Evolutionary conservation across 2,797 vertebrate genomes (phyloP), one percentile per base, ranked within the genome.

Genomic region (Halcyon chelicuti): DNA sequence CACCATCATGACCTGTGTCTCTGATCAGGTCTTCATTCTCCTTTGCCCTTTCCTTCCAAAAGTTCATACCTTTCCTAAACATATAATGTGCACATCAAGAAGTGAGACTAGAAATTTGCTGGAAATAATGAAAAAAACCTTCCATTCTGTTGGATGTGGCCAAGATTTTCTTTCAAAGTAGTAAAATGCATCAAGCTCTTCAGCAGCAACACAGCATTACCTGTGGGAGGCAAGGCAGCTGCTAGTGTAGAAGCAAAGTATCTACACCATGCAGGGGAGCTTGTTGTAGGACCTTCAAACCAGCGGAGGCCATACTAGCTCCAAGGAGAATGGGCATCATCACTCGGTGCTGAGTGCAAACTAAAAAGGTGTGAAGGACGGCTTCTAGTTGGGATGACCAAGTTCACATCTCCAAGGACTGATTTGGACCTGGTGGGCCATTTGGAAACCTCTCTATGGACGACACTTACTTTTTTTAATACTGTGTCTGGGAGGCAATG

Each of bases 271-370:
- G 35, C 37, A 42, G 9, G 1, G 5, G 37, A 57, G 9, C 39
- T 66, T 70, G n/a, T 14, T 82, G 51, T 10, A 47, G 31, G 35
- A 37, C 35, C 29, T 85, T 62, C 84, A 76, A 33, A 82, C 10
- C 8, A 8, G 7, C 5, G 7, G 16, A 73, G 20, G 12, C 29
- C 0, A 0, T 18, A 7, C 4, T 62, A 52, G 8, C 14, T 46
- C 26, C 58, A 22, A 31, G 39, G 44, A 70, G 70, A 87, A 52
- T 1, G 6, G 3, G 4, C 14, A 39, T 61, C 0, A 0, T 14
- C 29, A 31, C 5, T 7, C 54, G 31, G 35, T 19, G n/a, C 44
- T 55, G 29, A 0, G 0, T 13, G 17, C 22, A 65, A 22, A 33
- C 28, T 49, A 33, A 13, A 23, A 21, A 55, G 14, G 21, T 65